phyloP scores from a whole-genome alignment of 2,797 vertebrate species.

The Onychomys leucogaster region DNA sequence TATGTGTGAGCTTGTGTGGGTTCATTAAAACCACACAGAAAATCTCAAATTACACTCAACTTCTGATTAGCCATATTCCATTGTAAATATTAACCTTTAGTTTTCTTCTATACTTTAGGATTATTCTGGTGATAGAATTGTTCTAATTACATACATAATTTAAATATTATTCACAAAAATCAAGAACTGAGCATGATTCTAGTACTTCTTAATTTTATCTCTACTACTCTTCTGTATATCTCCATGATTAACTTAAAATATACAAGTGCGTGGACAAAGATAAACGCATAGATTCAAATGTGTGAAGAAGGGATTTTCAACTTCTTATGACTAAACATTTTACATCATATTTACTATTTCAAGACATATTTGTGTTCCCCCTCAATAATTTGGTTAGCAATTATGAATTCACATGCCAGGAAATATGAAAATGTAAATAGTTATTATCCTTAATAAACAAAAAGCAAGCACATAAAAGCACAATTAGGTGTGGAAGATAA shows the following conservation, averaged over 20 bases:
- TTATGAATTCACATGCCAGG: not conserved
- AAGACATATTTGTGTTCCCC: not conserved
- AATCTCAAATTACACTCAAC: not conserved
- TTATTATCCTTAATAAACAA: not conserved
- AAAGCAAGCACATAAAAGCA: not conserved
- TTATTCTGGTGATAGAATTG: not conserved
- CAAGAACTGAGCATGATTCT: not conserved
- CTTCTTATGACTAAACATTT: not conserved
- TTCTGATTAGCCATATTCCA: not conserved
- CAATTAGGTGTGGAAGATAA: not conserved
- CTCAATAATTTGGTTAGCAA: not conserved
- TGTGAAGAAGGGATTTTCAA: not conserved
- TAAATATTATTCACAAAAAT: not conserved
- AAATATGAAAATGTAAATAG: not conserved
- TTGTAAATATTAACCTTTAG: not conserved
- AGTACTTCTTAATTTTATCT: not conserved
- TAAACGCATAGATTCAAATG: not conserved
- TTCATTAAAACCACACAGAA: not conserved
- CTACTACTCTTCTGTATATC: not conserved
- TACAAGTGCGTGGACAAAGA: not conserved
- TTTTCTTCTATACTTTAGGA: not conserved
- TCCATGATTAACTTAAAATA: not conserved
- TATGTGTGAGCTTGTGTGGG: not conserved
- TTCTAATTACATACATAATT: not conserved
- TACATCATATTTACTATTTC: not conserved